Evolutionary conservation across 1,140 invertebrate genomes (phyloP), one percentile per base, ranked within the genome.

Genomic region (Acromyrmex echinatior): DNA sequence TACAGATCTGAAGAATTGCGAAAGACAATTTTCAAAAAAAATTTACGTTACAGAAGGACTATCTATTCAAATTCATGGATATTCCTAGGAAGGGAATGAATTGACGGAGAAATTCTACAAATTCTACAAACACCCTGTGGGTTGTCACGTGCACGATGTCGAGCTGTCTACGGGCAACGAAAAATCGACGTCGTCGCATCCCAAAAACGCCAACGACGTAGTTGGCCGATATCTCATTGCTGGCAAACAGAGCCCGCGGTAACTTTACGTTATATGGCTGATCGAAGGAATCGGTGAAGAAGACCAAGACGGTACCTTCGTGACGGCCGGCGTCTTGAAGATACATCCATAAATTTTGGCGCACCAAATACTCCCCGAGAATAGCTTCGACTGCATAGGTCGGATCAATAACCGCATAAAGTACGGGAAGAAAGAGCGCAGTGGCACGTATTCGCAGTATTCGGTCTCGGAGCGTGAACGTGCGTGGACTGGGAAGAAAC

Each of bases 261-360:
- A 80, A 86, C 53, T 80, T 65, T 53, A 21, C n/a, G 85, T 63
- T 73, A 82, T 71, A 71, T 65, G 5, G 78, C 66, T 39, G 53
- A 65, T 71, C 35, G 65, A 21, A 51, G 16, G n/a, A 31, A 63
- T 39, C 39, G 60, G 39, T 25, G n/a, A n/a, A 3, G 80, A 56
- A 85, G 53, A 25, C 66, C 74, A 76, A 68, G 63, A 39, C 71
- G 80, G 73, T 70, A 70, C 12, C 35, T 25, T 53, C 68, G 68
- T 80, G 84, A 68, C 45, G 74, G 18, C 28, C 84, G 58, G 28
- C 62, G 56, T 86, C 78, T 70, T 70, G 39, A 53, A 51, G 65
- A 86, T 86, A 86, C 85, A 70, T 51, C 85, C 85, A 80, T 86
- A 86, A 86, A 86, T 60, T 86, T 86, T 53, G 85, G 25, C 66